Percentiles rank a stretch among this genome's conserved stretches.
Evolutionary conservation across 2,797 vertebrate genomes (phyloP).

Genomic region (Cossypha niveicapilla): DNA sequence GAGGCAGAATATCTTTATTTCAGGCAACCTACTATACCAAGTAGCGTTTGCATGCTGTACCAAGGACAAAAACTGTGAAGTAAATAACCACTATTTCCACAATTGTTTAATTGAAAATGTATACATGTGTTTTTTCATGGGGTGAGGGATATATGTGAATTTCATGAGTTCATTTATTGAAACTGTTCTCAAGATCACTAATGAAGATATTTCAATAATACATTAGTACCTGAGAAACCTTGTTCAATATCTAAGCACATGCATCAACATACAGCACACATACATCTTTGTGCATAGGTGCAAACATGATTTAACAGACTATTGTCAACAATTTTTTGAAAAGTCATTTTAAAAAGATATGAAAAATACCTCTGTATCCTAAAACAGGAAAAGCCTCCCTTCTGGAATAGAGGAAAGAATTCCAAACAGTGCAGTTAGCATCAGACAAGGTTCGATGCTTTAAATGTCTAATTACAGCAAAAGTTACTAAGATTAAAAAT

Average conservation of each 20-base stretch:
- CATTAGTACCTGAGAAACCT: neutral
- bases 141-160: neutral
- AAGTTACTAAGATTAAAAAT: neutral
- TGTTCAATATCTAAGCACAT: neutral
- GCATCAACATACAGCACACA: rapidly evolving
- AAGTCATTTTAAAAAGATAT: neutral
- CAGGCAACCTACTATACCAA: neutral
- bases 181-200: neutral
- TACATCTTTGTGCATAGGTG: neutral
- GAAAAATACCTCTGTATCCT: neutral
- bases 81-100: neutral
- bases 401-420: neutral
- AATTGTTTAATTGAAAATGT: neutral
- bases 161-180: neutral
- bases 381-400: neutral
- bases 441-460: neutral
- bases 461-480: neutral
- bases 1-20: neutral
- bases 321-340: neutral
- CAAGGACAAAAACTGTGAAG: neutral
- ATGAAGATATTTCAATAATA: neutral
- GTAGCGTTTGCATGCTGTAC: neutral
- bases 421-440: neutral
- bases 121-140: rapidly evolving
- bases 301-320: neutral